Conservation (phyloP, 2,113 vertebrate genomes). For the Oreochromis spilurus region DNA sequence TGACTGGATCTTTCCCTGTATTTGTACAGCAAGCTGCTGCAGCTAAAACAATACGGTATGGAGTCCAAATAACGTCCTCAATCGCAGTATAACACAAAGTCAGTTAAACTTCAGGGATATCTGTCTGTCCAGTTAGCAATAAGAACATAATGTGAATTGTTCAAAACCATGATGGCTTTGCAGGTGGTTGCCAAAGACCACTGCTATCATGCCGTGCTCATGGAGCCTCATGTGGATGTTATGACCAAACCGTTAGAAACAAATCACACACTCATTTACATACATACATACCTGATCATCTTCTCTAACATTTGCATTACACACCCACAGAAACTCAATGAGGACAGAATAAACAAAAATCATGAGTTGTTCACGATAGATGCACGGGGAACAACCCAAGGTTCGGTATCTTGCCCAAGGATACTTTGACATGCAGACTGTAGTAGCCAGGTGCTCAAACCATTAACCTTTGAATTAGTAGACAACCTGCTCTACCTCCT, state of each 20-base stretch:
- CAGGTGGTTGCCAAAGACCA: neutral
- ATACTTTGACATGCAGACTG: neutral
- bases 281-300: neutral
- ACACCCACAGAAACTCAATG: neutral
- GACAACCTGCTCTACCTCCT: neutral
- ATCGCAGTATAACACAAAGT: neutral
- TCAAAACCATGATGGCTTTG: neutral
- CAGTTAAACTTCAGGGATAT: fast-evolving
- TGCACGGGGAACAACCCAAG: neutral
- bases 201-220: neutral
- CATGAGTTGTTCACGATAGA: neutral
- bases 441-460: neutral
- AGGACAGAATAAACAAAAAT: neutral
- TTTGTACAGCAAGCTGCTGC: conserved; percentile 82
- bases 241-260: neutral
- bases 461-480: neutral
- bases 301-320: neutral
- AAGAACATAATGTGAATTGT: neutral
- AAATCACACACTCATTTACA: neutral
- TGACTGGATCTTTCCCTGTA: conserved; percentile 45
- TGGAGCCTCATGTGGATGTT: neutral
- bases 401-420: neutral
- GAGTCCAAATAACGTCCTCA: neutral
- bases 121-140: neutral
- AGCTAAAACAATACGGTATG: conserved; percentile 75